Evolutionary conservation across 2,888 invertebrate genomes (phyloP).

Genomic region (Smittia aterrima): DNA sequence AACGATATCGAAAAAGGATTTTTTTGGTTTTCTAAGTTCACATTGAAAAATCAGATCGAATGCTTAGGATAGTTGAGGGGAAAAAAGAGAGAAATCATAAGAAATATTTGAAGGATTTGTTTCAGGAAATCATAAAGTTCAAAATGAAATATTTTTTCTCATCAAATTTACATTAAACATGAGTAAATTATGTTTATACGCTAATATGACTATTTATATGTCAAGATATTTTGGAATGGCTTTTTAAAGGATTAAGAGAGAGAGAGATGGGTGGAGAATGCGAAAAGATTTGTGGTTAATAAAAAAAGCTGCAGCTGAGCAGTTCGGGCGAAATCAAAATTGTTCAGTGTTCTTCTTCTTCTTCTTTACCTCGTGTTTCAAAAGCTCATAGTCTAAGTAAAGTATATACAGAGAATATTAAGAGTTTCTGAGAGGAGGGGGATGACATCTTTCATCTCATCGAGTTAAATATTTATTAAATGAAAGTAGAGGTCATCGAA

Average conservation of each 20-base stretch:
- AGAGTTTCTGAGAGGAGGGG: constrained; percentile 1
- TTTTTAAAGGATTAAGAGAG: background rate
- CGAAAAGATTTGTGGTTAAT: background rate
- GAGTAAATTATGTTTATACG: background rate
- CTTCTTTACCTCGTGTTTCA: constrained; percentile 15
- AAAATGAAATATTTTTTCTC: background rate
- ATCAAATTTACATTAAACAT: background rate
- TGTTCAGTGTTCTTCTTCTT: constrained; percentile 18
- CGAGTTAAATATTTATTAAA: background rate
- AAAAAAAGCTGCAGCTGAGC: background rate
- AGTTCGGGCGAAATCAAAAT: constrained; percentile 13
- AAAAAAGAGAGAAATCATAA: background rate
- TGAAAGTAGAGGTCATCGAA: constrained; percentile 4
- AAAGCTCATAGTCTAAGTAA: constrained; percentile 2
- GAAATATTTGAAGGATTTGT: background rate
- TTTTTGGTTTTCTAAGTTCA: background rate
- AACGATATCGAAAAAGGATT: background rate
- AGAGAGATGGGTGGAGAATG: background rate
- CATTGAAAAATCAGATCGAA: constrained; percentile 7
- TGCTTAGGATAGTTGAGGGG: constrained; percentile 20
- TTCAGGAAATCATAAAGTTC: background rate
- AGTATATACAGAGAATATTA: background rate
- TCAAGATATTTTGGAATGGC: background rate
- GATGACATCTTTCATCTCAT: background rate
- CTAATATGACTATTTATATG: background rate